A percentile compares a stretch with the other conserved stretches of the same genome.
Conservation (phyloP, 64 coral and sea anemone species). For the Exaiptasia diaphana region DNA sequence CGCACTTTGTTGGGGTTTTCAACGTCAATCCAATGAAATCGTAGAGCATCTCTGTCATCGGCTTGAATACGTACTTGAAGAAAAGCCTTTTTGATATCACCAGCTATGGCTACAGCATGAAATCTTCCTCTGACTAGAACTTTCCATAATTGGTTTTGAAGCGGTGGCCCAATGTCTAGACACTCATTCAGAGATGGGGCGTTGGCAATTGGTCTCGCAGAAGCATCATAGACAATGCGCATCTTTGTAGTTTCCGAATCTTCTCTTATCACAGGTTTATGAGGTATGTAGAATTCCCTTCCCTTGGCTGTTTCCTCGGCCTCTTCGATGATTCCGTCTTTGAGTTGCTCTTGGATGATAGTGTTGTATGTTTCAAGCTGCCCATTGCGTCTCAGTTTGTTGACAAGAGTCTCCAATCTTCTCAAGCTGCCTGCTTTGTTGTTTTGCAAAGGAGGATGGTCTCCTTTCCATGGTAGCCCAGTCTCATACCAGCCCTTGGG, state of each 20-base stretch:
- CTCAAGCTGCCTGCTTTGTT: conserved; percentile 4
- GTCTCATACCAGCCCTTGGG: conserved; percentile 31
- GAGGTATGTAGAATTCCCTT: conserved; percentile 32
- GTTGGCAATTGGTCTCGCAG: neutral
- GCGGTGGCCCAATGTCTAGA: neutral
- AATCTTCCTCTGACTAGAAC: conserved; percentile 4
- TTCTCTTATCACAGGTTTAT: neutral
- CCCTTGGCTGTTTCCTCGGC: neutral
- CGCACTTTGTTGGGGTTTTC: neutral
- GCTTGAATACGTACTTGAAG: neutral
- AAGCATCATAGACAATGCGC: conserved; percentile 10
- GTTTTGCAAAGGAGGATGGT: conserved; percentile 8
- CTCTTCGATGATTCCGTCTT: neutral
- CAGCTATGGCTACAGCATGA: neutral
- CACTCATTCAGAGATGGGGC: conserved; percentile 23
- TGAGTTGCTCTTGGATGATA: neutral
- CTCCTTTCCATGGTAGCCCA: conserved; percentile 32
- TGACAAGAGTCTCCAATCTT: neutral
- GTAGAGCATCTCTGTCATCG: conserved; percentile 24
- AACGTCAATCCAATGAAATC: conserved; percentile 46
- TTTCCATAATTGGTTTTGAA: neutral
- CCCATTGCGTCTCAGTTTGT: neutral
- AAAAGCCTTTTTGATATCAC: conserved; percentile 13
- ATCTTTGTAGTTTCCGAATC: neutral
- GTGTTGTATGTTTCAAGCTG: neutral